phyloP scores from a whole-genome alignment of 2,888 invertebrate genomes.

The Agriopis marginaria region DNA sequence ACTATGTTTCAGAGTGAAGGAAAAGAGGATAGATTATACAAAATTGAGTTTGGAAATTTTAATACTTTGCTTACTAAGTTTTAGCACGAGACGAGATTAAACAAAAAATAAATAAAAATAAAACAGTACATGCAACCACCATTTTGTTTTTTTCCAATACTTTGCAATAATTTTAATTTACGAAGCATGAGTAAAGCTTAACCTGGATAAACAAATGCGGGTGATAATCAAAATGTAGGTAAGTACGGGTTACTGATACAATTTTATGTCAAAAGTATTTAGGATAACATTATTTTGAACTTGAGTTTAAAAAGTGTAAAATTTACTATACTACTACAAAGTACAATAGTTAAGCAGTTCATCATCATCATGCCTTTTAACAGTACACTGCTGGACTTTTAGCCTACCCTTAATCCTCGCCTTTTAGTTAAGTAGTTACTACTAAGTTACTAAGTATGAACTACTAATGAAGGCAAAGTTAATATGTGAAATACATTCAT shows the following conservation, averaged over 20 bases:
- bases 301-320: no score
- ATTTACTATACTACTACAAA: no score
- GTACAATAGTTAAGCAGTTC: no score
- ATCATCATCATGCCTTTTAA: no score
- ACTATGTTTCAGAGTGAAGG: no score
- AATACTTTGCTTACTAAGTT: not conserved
- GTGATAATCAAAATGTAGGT: constrained; percentile 13
- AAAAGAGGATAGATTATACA: not conserved
- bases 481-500: no score
- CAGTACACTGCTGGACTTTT: no score
- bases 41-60: not conserved
- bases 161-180: constrained; percentile 16
- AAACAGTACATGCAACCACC: not conserved
- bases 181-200: constrained; percentile 30
- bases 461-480: no score
- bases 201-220: constrained; percentile 35
- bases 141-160: not conserved
- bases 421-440: no score
- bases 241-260: not conserved
- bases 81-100: not conserved
- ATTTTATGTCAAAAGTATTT: not conserved
- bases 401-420: no score
- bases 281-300: no score
- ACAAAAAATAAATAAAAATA: not conserved
- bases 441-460: no score